Evolutionary conservation across 2,113 vertebrate genomes (phyloP).

Genomic region (Phalacrocorax carbo): DNA sequence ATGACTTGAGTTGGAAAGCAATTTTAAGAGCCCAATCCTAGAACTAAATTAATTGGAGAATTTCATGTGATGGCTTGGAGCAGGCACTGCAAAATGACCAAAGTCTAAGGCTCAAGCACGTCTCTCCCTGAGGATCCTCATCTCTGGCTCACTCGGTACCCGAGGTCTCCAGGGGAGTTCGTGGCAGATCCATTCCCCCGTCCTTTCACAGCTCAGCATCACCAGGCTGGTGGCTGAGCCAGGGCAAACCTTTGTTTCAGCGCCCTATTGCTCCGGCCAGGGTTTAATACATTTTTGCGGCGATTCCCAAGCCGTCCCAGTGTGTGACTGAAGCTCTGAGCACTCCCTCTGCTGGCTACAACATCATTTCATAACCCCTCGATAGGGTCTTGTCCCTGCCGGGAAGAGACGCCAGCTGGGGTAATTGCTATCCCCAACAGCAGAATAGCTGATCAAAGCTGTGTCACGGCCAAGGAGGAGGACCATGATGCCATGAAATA

Average conservation of each 20-base stretch:
- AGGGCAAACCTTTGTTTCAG: background rate
- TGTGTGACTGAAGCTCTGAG: background rate
- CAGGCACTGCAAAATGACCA: background rate
- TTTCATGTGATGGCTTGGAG: background rate
- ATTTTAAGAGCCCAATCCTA: background rate
- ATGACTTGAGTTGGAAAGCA: background rate
- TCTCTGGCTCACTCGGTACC: background rate
- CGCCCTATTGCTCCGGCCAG: rapidly evolving
- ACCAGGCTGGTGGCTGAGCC: background rate
- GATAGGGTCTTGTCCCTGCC: rapidly evolving
- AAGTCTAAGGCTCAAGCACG: rapidly evolving
- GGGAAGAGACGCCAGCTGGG: background rate
- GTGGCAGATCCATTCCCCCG: background rate
- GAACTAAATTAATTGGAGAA: background rate
- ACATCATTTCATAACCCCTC: background rate
- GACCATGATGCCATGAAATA: background rate
- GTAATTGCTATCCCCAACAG: background rate
- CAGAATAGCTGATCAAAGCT: background rate
- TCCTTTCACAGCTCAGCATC: background rate
- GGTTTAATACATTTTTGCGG: background rate
- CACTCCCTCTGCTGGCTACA: slow-evolving; percentile 43
- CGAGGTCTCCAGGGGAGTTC: rapidly evolving
- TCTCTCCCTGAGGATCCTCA: background rate
- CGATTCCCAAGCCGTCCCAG: rapidly evolving
- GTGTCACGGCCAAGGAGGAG: background rate